Conservation (phyloP, 1,140 invertebrate species). For the Euglossa dilemma region DNA sequence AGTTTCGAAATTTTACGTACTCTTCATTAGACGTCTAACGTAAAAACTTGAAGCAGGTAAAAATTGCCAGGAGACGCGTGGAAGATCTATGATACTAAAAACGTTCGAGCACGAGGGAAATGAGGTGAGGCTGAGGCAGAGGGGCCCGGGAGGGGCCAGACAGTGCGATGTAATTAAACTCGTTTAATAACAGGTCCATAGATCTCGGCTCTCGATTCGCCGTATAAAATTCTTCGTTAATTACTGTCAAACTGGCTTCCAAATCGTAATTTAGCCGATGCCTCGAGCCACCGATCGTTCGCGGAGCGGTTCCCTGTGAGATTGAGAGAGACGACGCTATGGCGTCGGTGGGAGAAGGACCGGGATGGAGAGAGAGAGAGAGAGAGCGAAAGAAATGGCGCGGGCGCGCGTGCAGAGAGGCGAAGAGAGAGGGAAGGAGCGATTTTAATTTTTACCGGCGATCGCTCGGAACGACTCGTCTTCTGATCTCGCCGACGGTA, state of each 20-base stretch:
- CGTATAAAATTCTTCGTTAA: constrained; percentile 68
- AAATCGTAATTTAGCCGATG: constrained; percentile 65
- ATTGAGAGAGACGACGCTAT: background rate
- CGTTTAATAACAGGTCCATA: constrained; percentile 67
- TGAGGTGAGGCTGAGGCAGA: background rate
- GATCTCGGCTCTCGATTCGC: constrained; percentile 56
- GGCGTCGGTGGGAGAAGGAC: no score
- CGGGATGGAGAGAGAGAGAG: background rate
- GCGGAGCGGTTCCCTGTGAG: background rate
- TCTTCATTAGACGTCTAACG: no score
- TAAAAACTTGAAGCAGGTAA: no score
- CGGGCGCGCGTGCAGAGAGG: background rate
- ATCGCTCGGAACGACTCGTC: constrained; percentile 29
- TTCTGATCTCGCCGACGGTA: constrained; percentile 70
- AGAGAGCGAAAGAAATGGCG: background rate
- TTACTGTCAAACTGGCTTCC: constrained; percentile 67
- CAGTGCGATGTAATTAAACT: constrained; percentile 60
- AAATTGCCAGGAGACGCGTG: background rate
- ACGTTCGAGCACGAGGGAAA: background rate
- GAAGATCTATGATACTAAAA: no score
- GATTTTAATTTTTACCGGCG: constrained; percentile 68
- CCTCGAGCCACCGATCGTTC: constrained; percentile 34
- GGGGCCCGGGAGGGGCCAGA: background rate
- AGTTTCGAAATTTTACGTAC: no score
- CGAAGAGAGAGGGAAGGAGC: background rate